Conservation (phyloP, 1,140 invertebrate species). For the Heliconius congener region DNA sequence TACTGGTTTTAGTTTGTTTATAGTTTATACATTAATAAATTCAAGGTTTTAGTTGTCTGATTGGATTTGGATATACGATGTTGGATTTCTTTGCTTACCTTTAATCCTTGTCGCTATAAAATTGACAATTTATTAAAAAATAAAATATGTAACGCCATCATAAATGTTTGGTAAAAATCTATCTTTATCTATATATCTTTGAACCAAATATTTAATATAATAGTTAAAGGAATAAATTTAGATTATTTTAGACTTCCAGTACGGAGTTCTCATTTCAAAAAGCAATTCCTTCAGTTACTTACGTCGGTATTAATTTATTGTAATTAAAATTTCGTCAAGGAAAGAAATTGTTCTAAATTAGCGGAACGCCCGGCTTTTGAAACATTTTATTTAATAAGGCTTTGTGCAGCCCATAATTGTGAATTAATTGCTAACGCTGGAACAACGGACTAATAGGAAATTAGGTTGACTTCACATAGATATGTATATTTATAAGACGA, state of each 20-base stretch:
- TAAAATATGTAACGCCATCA: too few species aligned
- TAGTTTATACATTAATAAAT: not conserved
- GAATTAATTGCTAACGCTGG: constrained; percentile 71
- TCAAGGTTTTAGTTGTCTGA: not conserved
- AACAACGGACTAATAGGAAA: constrained; percentile 70
- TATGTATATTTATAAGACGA: not conserved
- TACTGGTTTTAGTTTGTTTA: not conserved
- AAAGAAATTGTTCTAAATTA: constrained; percentile 59
- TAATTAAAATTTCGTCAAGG: constrained; percentile 62
- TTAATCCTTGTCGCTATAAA: too few species aligned
- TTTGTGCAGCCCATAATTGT: constrained; percentile 71
- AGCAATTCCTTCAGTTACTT: constrained; percentile 13
- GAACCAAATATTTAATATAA: not conserved
- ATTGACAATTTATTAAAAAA: too few species aligned
- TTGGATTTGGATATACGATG: too few species aligned
- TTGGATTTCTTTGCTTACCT: too few species aligned
- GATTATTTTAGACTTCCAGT: not conserved
- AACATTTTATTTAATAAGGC: constrained; percentile 73
- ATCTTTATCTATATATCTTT: too few species aligned
- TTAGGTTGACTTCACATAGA: constrained; percentile 44
- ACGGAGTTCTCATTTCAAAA: not conserved
- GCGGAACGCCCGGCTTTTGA: constrained; percentile 46
- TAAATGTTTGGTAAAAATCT: too few species aligned
- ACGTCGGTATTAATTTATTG: constrained; percentile 50
- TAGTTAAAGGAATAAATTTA: not conserved